Evolutionary conservation across 2,888 invertebrate genomes (phyloP).

Genomic region (Mystacides longicornis): DNA sequence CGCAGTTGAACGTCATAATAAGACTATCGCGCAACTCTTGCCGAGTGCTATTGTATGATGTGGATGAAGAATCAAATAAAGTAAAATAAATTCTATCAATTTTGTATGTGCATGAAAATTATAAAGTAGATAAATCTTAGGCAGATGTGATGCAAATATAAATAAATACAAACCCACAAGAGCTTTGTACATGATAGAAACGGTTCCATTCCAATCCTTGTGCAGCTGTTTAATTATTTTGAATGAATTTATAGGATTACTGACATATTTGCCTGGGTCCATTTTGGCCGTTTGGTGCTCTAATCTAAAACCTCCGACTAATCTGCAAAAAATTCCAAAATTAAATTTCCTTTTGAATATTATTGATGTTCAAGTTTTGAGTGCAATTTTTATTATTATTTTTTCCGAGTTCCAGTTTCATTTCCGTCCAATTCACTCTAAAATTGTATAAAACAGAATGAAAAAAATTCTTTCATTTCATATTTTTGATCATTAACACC

Average conservation of each 20-base stretch:
- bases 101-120: too few relatives aligned
- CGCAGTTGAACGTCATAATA: too few relatives aligned
- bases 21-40: too few relatives aligned
- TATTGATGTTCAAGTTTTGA: too few relatives aligned
- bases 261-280: constrained; percentile 73
- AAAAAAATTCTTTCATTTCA: background rate
- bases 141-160: too few relatives aligned
- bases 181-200: background rate
- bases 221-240: constrained; percentile 88
- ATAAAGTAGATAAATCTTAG: too few relatives aligned
- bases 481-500: background rate
- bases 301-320: constrained; percentile 55
- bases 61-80: background rate
- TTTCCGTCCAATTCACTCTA: too few relatives aligned
- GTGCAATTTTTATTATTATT: too few relatives aligned
- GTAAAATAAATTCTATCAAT: background rate
- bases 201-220: constrained; percentile 60
- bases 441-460: background rate
- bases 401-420: too few relatives aligned
- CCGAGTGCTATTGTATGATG: too few relatives aligned
- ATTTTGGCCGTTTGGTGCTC: constrained; percentile 72
- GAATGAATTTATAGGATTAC: constrained; percentile 94
- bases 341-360: too few relatives aligned
- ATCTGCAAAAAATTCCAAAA: too few relatives aligned
- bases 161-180: background rate